Conservation (phyloP, 1,140 invertebrate genomes). For the Drosophila trapezifrons region DNA sequence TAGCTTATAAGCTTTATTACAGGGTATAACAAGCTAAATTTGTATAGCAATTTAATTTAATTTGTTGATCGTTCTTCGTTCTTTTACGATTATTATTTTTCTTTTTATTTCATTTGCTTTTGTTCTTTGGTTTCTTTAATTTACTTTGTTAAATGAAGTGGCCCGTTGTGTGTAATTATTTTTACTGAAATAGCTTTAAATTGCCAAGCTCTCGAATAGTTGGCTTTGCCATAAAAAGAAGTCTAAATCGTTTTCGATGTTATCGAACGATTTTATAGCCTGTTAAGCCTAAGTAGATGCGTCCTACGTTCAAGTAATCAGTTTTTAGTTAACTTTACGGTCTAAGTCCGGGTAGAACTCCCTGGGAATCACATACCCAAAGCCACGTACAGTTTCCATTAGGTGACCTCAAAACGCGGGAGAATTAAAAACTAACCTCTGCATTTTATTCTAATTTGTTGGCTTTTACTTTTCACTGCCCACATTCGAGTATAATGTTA, state of each 20-base stretch:
- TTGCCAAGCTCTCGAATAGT: constrained; percentile 7
- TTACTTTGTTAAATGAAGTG: constrained; percentile 28
- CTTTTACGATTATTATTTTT: constrained; percentile 18
- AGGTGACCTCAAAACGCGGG: background rate
- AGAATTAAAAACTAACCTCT: background rate
- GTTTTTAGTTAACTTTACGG: background rate
- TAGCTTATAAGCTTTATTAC: fast-evolving
- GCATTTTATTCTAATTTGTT: constrained; percentile 8
- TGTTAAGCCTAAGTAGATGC: constrained; percentile 19
- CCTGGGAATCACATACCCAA: background rate
- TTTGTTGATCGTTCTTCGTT: constrained; percentile 53
- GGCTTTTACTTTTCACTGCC: constrained; percentile 39
- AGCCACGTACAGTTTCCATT: too few relatives aligned
- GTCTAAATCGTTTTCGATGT: constrained; percentile 18
- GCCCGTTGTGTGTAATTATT: constrained; percentile 32
- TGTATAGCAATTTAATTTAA: constrained; percentile 70
- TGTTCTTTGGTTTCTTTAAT: constrained; percentile 25
- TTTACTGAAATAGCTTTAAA: constrained; percentile 18
- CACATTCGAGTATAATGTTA: constrained; percentile 5
- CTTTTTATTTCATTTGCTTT: constrained; percentile 26
- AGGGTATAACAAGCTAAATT: constrained; percentile 27
- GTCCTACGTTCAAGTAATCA: background rate
- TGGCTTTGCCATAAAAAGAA: constrained; percentile 8
- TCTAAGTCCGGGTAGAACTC: background rate
- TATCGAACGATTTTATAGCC: constrained; percentile 11